Conservation (phyloP, 2,113 vertebrate species). For the Propithecus coquereli region DNA sequence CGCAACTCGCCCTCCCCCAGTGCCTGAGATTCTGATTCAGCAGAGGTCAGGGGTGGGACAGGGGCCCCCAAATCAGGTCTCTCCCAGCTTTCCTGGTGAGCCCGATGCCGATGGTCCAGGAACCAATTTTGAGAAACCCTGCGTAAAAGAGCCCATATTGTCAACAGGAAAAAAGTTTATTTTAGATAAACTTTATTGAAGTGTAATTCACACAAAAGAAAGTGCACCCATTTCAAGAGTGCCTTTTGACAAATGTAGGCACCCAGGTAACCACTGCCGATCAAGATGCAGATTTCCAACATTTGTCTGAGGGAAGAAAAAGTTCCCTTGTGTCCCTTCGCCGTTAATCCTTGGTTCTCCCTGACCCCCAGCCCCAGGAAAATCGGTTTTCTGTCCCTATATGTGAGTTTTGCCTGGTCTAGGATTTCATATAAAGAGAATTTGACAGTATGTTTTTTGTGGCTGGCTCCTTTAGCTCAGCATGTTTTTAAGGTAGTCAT, state of each 20-base stretch:
- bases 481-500: neutral
- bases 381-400: neutral
- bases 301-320: neutral
- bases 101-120: neutral
- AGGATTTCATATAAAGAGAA: neutral
- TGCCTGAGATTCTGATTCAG: neutral
- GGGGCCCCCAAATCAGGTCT: neutral
- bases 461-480: neutral
- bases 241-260: neutral
- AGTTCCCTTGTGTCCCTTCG: neutral
- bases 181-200: neutral
- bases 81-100: neutral
- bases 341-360: neutral
- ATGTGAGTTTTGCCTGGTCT: neutral
- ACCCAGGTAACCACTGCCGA: neutral
- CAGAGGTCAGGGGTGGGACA: neutral
- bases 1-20: accelerated
- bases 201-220: neutral
- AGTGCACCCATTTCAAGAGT: neutral
- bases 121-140: neutral
- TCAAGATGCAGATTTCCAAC: neutral
- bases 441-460: accelerated
- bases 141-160: neutral
- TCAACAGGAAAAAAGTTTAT: neutral
- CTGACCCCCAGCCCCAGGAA: neutral